Base-by-base conservation (phyloP, 2,888 invertebrate genomes). In the Coenonympha glycerion region DNA sequence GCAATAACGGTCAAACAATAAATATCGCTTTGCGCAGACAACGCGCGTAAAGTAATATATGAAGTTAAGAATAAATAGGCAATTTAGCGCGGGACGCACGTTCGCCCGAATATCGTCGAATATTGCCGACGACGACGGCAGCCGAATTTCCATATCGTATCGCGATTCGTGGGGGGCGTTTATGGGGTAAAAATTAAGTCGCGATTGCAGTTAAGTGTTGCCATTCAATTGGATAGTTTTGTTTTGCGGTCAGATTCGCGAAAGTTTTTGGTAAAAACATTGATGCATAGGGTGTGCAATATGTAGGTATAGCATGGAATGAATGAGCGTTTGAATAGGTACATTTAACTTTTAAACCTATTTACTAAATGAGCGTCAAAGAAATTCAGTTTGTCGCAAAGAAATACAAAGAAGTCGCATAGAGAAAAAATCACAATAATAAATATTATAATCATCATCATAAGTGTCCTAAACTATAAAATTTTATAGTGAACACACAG, bases 61-160 rank as follows among this genome's bases (percentile, higher is more conserved):
- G 88, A 87, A 87, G 86, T 87, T 81, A 85, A 84, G 87, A 86
- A 87, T 88, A 88, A 88, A 88, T 86, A 88, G 88, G 87, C 87
- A 82, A 87, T 87, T 88, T 85, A 79, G 82, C 79, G 73, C 71
- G 77, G 73, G 71, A 69, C 85, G 71, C 88, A 88, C 88, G 88
- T 87, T 66, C 76, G 62, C 58, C 79, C 82, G 86, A 84, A 83
- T 80, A 85, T 83, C 76, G 80, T 79, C 83, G 87, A 87, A 85
- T 86, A 86, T 82, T 69, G 84, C 82, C 83, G 83, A 76, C 76
- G 77, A 77, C 77, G 77, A 77, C 77, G 74, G 68, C 68, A 66
- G 70, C 59, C 73, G 76, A 73, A 87, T 87, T 86, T 84, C 85
- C 87, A 87, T 87, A 84, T 72, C 80, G 80, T 83, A 83, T 81